Evolutionary conservation across 2,888 invertebrate genomes (phyloP).

Genomic region (Thalpophila matura): DNA sequence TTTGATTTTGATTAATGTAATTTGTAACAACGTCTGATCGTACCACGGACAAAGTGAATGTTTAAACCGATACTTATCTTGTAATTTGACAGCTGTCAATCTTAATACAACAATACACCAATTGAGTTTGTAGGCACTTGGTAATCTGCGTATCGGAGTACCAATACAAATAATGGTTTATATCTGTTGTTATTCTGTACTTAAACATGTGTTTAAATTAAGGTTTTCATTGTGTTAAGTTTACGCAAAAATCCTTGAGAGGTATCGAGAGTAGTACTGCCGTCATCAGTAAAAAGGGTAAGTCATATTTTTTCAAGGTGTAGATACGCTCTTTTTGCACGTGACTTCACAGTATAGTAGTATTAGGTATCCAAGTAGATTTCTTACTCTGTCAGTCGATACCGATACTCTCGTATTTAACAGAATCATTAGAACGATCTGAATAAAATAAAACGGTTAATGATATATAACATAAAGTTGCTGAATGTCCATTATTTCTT

Average conservation of each 20-base stretch:
- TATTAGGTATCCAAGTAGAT: no score
- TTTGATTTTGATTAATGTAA: constrained; percentile 64
- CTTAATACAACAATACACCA: constrained; percentile 65
- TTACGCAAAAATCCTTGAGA: no score
- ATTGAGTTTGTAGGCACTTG: constrained; percentile 62
- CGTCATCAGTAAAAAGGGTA: no score
- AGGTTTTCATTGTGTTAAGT: not conserved
- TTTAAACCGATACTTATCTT: constrained; percentile 63
- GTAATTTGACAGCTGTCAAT: constrained; percentile 71
- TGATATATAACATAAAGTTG: no score
- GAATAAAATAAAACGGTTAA: no score
- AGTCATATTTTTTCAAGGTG: no score
- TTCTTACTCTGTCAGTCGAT: not conserved
- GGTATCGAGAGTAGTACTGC: no score
- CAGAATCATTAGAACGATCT: not conserved
- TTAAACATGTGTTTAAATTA: not conserved
- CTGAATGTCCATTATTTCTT: no score
- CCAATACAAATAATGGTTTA: constrained; percentile 35
- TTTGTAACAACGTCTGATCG: constrained; percentile 44
- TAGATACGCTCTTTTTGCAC: no score
- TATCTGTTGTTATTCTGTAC: constrained; percentile 29
- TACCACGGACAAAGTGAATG: constrained; percentile 57
- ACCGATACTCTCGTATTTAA: not conserved
- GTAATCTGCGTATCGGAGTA: constrained; percentile 53
- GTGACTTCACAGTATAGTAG: no score